These are phyloP conservation scores for Drosophila anceps DNA, from an alignment of 2,888 invertebrate genomes.

Conservation along the genomic window DNA sequence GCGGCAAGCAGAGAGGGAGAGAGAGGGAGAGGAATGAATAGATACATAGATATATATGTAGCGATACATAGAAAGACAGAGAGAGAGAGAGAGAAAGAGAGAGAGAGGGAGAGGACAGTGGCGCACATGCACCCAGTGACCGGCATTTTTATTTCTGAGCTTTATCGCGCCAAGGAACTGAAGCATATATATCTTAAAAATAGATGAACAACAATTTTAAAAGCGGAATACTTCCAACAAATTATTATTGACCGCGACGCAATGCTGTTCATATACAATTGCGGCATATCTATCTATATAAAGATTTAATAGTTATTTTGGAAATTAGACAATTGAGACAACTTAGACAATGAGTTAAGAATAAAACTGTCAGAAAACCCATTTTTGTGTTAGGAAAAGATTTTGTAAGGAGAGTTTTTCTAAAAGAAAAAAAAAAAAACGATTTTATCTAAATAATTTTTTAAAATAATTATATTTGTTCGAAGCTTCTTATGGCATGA, in stretches of 20 bases:
- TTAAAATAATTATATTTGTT: too few species aligned
- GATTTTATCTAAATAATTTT: too few species aligned
- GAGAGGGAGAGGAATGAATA: not conserved
- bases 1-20: not conserved
- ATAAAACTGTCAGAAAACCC: too few species aligned
- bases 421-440: too few species aligned
- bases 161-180: slow-evolving; percentile 5
- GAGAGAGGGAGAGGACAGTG: not conserved
- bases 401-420: too few species aligned
- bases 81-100: not conserved
- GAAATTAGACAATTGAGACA: not conserved
- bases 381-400: too few species aligned
- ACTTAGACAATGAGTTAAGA: too few species aligned
- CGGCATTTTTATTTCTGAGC: slow-evolving; percentile 9
- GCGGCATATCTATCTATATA: not conserved
- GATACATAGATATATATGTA: not conserved
- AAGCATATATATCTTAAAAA: slow-evolving; percentile 12
- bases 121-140: slow-evolving; percentile 5
- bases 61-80: not conserved
- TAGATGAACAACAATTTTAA: slow-evolving; percentile 7
- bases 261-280: not conserved
- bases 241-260: not conserved
- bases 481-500: too few species aligned
- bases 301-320: not conserved
- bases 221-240: slow-evolving; percentile 3